phyloP scores from a whole-genome alignment of 2,888 invertebrate genomes.

The Athripsodes cinereus region DNA sequence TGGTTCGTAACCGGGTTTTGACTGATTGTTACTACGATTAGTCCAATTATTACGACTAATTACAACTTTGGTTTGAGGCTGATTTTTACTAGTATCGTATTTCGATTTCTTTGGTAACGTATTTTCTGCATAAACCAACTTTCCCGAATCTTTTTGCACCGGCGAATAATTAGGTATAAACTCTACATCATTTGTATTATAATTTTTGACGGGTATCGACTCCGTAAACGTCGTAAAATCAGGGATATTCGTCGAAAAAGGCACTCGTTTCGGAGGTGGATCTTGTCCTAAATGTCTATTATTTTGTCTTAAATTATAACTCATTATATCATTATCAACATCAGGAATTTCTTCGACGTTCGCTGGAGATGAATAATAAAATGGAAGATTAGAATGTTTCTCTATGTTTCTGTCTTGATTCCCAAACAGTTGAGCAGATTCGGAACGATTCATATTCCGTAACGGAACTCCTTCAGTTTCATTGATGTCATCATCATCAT shows the following conservation, averaged over 20 bases:
- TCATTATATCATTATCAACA: constrained; percentile 18
- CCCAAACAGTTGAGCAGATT: constrained; percentile 2
- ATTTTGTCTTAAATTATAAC: constrained; percentile 22
- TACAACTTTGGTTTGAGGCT: constrained; percentile 7
- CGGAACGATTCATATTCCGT: constrained; percentile 12
- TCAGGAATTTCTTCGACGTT: not conserved
- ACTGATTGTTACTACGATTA: constrained; percentile 10
- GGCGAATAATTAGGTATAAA: constrained; percentile 31
- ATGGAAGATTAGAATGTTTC: constrained; percentile 36
- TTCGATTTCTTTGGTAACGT: constrained; percentile 22
- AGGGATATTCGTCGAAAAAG: constrained; percentile 45
- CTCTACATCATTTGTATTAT: constrained; percentile 27
- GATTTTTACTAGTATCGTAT: constrained; percentile 6
- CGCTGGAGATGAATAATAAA: constrained; percentile 34
- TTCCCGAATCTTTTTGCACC: not conserved
- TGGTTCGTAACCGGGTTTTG: constrained; percentile 26
- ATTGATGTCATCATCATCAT: not conserved
- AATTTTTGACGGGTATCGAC: constrained; percentile 23
- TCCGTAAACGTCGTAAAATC: constrained; percentile 40
- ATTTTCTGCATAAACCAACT: not conserved
- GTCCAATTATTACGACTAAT: constrained; percentile 1
- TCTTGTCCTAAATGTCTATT: constrained; percentile 26
- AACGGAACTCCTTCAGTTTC: too few relatives aligned
- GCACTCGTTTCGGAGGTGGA: constrained; percentile 29
- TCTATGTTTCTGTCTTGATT: not conserved